Conservation (phyloP, 92 coral and sea anemone genomes). For the Zoanthus solanderi region DNA sequence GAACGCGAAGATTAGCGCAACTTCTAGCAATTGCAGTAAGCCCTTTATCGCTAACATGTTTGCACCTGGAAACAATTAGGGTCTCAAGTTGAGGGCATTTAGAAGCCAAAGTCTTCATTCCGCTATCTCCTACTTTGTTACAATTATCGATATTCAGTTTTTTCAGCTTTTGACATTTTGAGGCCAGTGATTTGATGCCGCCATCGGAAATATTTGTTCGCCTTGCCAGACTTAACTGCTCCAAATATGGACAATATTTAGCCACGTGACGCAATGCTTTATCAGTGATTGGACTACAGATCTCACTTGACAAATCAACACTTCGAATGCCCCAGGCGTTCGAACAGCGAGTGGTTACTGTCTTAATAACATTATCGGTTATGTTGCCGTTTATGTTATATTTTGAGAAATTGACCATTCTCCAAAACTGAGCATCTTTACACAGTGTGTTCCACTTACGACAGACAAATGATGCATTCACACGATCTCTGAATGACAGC, state of each 20-base stretch:
- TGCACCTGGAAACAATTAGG: conserved; percentile 75
- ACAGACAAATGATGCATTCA: conserved; percentile 73
- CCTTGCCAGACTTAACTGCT: conserved; percentile 74
- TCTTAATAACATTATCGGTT: conserved; percentile 67
- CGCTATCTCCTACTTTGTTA: conserved; percentile 70
- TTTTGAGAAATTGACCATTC: conserved; percentile 77
- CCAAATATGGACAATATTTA: conserved; percentile 75
- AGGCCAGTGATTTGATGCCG: conserved; percentile 75
- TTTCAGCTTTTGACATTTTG: conserved; percentile 71
- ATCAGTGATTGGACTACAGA: conserved; percentile 85
- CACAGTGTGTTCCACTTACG: conserved; percentile 87
- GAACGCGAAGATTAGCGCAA: conserved; percentile 64
- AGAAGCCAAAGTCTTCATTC: conserved; percentile 70
- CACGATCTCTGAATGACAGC: conserved; percentile 74
- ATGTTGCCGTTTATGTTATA: conserved; percentile 54
- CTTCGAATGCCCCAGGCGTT: conserved; percentile 78
- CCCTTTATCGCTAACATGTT: conserved; percentile 78
- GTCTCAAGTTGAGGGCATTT: conserved; percentile 66
- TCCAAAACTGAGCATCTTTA: conserved; percentile 88
- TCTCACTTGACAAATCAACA: conserved; percentile 87
- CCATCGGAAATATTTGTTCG: conserved; percentile 70
- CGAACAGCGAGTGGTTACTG: conserved; percentile 62
- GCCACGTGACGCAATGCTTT: conserved; percentile 78
- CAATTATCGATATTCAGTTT: conserved; percentile 76
- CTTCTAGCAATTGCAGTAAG: conserved; percentile 66